A percentile compares a stretch with the other conserved stretches of the same genome.
Evolutionary conservation across 2,113 vertebrate species (phyloP).

Genomic region (Phodopus roborovskii): DNA sequence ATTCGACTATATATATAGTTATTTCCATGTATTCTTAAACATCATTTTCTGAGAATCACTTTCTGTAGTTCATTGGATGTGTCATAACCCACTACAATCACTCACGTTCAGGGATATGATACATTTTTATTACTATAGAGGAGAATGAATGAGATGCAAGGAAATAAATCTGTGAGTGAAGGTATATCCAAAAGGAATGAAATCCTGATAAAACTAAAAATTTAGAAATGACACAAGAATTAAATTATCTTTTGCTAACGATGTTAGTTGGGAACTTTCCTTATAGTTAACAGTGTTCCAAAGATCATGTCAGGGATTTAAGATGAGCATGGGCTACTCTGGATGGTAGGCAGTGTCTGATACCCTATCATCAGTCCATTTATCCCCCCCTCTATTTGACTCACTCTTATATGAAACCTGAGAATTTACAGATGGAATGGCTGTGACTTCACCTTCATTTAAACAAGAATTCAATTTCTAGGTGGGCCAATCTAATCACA

Average conservation of each 20-base stretch:
- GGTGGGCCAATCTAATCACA: neutral
- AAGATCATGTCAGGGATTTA: neutral
- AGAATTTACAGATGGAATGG: neutral
- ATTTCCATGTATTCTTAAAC: neutral
- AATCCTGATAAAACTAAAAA: neutral
- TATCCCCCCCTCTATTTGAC: accelerated
- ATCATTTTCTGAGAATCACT: neutral
- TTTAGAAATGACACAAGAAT: neutral
- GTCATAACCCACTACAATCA: neutral
- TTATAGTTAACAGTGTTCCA: neutral
- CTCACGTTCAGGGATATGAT: neutral
- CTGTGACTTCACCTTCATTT: no score
- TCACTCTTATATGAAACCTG: neutral
- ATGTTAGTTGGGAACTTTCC: neutral
- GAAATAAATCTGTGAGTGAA: neutral
- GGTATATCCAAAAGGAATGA: neutral
- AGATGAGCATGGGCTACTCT: neutral
- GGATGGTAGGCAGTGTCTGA: neutral
- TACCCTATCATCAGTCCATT: neutral
- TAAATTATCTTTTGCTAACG: neutral
- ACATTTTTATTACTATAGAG: neutral
- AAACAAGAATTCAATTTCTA: neutral
- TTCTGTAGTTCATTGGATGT: neutral
- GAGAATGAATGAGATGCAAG: neutral
- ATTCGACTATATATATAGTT: neutral